A percentile compares a stretch with the other conserved stretches of the same genome.
Conservation (phyloP, 2,113 vertebrate species). For the Melanotaenia duboulayi region DNA sequence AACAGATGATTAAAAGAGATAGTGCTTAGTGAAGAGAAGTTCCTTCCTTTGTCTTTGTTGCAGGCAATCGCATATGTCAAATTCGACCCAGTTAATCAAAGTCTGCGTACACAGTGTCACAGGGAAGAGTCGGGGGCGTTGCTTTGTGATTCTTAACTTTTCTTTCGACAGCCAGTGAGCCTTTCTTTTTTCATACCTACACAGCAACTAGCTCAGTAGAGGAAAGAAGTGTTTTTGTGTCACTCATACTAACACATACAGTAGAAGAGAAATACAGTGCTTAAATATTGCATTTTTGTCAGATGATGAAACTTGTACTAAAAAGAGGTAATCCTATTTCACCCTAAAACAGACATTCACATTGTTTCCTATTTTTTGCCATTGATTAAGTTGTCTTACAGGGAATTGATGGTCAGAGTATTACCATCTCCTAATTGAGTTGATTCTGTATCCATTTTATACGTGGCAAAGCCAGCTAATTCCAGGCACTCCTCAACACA, state of each 20-base stretch:
- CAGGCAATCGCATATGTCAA: constrained; percentile 55
- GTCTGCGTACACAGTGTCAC: constrained; percentile 53
- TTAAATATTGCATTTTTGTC: constrained; percentile 35
- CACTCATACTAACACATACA: constrained; percentile 39
- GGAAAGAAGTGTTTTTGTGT: constrained; percentile 39
- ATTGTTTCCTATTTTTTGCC: constrained; percentile 27
- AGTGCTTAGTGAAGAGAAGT: constrained; percentile 42
- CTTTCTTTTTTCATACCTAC: constrained; percentile 37
- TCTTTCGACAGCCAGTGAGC: constrained; percentile 60
- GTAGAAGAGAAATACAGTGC: constrained; percentile 32
- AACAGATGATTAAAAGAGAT: constrained; percentile 66
- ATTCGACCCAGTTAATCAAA: constrained; percentile 75
- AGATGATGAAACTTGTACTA: constrained; percentile 60
- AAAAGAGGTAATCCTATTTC: constrained; percentile 53
- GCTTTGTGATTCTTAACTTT: constrained; percentile 59
- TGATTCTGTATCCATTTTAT: constrained; percentile 44
- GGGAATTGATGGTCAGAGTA: constrained; percentile 41
- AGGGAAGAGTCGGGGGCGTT: constrained; percentile 52
- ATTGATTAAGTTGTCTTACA: constrained; percentile 35
- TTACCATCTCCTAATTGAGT: constrained; percentile 49
- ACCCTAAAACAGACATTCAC: constrained; percentile 24
- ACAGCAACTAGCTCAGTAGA: constrained; percentile 31
- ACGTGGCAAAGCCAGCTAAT: constrained; percentile 49
- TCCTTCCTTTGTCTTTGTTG: constrained; percentile 52
- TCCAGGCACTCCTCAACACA: constrained; percentile 39